Conservation (phyloP, 2,797 vertebrate genomes). For the Triplophysa bombifrons region DNA sequence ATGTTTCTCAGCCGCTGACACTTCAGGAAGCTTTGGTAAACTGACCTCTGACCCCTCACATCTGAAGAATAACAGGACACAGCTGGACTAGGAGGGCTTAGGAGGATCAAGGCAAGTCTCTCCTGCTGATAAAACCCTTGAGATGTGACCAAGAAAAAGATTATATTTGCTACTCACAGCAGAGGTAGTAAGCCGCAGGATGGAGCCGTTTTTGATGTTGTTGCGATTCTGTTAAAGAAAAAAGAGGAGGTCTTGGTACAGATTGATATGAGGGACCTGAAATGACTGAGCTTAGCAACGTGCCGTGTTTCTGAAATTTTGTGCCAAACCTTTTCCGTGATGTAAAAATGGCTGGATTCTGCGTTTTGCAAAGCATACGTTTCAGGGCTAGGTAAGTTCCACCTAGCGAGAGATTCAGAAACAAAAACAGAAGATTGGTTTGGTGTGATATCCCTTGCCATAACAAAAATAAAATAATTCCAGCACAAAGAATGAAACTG, state of each 20-base stretch:
- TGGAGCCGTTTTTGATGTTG: constrained; percentile 97
- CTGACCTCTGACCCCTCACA: constrained; percentile 42
- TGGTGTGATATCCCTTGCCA: background rate
- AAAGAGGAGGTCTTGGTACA: background rate
- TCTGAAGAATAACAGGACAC: constrained; percentile 42
- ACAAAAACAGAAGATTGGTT: constrained; percentile 6
- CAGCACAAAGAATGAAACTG: background rate
- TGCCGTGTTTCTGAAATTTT: background rate
- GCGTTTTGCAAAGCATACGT: constrained; percentile 92
- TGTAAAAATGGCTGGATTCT: constrained; percentile 95
- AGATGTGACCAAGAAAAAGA: constrained; percentile 6
- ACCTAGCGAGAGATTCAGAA: constrained; percentile 73
- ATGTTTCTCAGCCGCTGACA: constrained; percentile 41
- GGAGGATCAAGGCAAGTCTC: constrained; percentile 27
- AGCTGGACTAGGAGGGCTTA: constrained; percentile 27
- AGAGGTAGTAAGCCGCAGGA: constrained; percentile 92
- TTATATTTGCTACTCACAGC: constrained; percentile 82
- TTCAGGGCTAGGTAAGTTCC: constrained; percentile 92
- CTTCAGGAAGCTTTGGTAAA: constrained; percentile 33
- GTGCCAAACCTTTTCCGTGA: constrained; percentile 92
- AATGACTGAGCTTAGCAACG: background rate
- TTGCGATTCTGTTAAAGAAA: constrained; percentile 88
- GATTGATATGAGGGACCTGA: background rate
- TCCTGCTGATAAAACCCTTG: constrained; percentile 20
- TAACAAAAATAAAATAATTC: background rate